These are phyloP conservation scores for Plagodis pulveraria DNA, from an alignment of 2,888 invertebrate species.

Conservation along the genomic window DNA sequence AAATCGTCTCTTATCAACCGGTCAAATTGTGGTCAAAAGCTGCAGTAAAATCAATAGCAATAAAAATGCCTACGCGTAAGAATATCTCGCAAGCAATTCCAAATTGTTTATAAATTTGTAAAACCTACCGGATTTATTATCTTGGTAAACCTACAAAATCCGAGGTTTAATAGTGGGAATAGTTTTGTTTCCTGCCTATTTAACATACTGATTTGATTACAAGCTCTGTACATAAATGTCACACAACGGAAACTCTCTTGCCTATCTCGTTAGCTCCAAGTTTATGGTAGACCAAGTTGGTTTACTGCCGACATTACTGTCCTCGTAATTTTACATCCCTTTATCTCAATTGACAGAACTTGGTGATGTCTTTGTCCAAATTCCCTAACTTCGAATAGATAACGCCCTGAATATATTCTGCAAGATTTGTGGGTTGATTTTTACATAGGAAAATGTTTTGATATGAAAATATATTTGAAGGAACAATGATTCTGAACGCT, in stretches of 20 bases:
- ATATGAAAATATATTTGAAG: constrained; percentile 34
- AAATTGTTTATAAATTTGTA: no score
- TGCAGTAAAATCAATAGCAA: no score
- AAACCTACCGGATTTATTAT: no score
- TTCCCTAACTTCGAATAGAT: constrained; percentile 57
- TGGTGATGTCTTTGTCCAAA: constrained; percentile 69
- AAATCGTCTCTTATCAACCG: no score
- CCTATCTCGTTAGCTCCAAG: constrained; percentile 53
- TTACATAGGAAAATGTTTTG: constrained; percentile 41
- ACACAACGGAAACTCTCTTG: constrained; percentile 34
- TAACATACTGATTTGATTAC: constrained; percentile 21
- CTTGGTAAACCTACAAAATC: no score
- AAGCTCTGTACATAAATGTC: constrained; percentile 35
- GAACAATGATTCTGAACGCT: constrained; percentile 36
- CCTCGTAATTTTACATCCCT: constrained; percentile 77
- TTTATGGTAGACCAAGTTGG: constrained; percentile 60
- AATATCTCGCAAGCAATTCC: no score
- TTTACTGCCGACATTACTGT: constrained; percentile 69
- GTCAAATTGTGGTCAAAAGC: no score
- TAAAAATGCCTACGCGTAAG: no score
- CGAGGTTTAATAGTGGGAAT: not conserved
- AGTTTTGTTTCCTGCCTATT: constrained; percentile 7
- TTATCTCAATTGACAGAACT: constrained; percentile 76
- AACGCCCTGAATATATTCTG: constrained; percentile 55
- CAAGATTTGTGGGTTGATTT: constrained; percentile 44